phyloP scores from a whole-genome alignment of 2,113 vertebrate species.

The Bos indicus region DNA sequence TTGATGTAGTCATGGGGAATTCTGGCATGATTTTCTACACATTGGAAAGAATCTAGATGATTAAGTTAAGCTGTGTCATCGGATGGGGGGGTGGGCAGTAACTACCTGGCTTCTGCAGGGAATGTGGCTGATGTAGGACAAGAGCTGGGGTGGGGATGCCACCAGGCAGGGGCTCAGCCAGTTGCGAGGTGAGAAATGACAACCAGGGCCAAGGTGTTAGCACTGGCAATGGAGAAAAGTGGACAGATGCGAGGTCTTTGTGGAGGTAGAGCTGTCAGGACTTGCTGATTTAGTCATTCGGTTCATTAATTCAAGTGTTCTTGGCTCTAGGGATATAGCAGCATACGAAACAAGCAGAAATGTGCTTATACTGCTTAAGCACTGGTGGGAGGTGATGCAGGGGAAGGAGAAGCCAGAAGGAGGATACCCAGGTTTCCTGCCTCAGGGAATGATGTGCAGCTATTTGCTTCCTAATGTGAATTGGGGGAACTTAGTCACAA shows the following conservation, averaged over 20 bases:
- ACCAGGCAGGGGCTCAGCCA: not conserved
- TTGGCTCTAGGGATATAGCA: not conserved
- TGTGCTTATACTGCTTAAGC: not conserved
- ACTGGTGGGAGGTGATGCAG: not conserved
- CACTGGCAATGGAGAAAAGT: not conserved
- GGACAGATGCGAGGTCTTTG: not conserved
- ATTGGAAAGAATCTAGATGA: not conserved
- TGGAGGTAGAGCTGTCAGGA: not conserved
- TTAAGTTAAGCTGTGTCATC: not conserved
- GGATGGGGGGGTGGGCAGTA: too few species aligned
- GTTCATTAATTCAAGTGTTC: conserved; percentile 22
- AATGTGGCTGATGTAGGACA: not conserved
- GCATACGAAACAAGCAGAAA: conserved; percentile 13
- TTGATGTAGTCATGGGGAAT: not conserved
- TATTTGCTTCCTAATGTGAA: not conserved
- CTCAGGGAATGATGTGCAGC: not conserved
- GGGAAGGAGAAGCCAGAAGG: not conserved
- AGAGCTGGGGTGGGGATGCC: not conserved
- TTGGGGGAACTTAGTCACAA: not conserved
- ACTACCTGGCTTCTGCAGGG: not conserved
- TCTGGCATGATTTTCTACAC: not conserved
- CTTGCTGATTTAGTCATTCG: not conserved
- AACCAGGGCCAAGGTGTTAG: not conserved
- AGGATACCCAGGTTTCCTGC: not conserved
- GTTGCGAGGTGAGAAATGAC: not conserved